These are phyloP conservation scores for Drosophila melanica DNA, from an alignment of 1,140 invertebrate species.

Conservation along the genomic window DNA sequence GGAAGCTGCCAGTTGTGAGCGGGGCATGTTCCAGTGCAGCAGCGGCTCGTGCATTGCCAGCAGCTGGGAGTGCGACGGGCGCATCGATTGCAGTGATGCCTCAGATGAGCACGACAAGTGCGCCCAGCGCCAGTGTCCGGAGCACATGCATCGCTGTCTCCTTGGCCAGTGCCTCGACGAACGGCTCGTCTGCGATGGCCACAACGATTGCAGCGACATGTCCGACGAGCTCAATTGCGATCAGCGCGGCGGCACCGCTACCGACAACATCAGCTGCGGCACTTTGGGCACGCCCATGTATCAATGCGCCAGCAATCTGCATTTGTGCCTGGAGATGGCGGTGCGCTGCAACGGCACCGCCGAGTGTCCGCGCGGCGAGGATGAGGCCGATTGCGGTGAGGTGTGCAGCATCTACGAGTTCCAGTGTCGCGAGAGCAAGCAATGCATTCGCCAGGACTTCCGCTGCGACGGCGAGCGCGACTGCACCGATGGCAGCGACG, in stretches of 20 bases:
- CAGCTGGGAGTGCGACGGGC: slow-evolving; percentile 90
- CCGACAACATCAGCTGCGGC: slow-evolving; percentile 51
- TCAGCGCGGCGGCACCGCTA: neutral
- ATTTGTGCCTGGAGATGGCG: slow-evolving; percentile 83
- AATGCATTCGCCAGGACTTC: slow-evolving; percentile 86
- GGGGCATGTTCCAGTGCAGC: slow-evolving; percentile 85
- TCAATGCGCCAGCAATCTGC: slow-evolving; percentile 87
- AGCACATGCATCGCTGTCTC: slow-evolving; percentile 84
- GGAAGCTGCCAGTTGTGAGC: slow-evolving; percentile 48
- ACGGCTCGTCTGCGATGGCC: slow-evolving; percentile 84
- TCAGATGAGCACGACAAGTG: slow-evolving; percentile 89
- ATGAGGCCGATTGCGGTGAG: slow-evolving; percentile 86
- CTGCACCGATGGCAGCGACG: slow-evolving; percentile 88
- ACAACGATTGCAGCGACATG: slow-evolving; percentile 85
- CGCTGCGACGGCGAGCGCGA: slow-evolving; percentile 88
- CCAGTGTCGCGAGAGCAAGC: slow-evolving; percentile 85
- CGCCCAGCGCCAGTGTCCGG: slow-evolving; percentile 72
- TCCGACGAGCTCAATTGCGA: slow-evolving; percentile 85
- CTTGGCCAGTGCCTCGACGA: slow-evolving; percentile 85
- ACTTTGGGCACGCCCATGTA: slow-evolving; percentile 50
- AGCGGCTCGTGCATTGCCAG: slow-evolving; percentile 88
- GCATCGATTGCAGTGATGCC: slow-evolving; percentile 88
- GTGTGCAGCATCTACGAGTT: slow-evolving; percentile 85
- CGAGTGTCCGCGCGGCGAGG: slow-evolving; percentile 89
- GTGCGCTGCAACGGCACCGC: slow-evolving; percentile 88